A percentile compares a stretch with the other conserved stretches of the same genome.
phyloP scores from a whole-genome alignment of 2,797 vertebrate genomes.

The Natrix natrix region DNA sequence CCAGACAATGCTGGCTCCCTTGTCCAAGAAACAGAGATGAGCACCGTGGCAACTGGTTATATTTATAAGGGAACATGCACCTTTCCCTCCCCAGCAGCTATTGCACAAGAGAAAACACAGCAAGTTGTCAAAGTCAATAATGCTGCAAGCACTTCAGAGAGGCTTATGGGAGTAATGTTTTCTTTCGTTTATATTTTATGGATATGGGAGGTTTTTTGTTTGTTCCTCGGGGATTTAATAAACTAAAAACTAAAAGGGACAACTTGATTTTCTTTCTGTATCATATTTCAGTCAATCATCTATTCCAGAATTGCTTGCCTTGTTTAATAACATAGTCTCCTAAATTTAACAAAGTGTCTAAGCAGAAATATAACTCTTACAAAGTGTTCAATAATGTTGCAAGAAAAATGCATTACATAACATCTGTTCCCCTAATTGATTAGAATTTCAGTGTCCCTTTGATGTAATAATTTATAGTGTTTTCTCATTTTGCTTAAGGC shows the following conservation, averaged over 20 bases:
- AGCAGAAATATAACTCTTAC: background rate
- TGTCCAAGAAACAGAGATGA: no score
- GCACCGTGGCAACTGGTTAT: no score
- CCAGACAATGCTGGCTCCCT: no score
- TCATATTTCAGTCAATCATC: background rate
- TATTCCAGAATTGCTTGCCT: background rate
- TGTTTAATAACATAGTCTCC: background rate
- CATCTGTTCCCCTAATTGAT: background rate
- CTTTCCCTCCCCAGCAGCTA: background rate
- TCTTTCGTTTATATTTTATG: background rate
- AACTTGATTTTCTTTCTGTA: background rate
- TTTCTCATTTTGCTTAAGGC: constrained; percentile 62
- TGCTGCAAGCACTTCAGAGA: background rate
- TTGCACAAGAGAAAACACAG: background rate
- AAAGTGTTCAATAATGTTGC: background rate
- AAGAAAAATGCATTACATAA: background rate
- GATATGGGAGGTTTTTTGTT: background rate
- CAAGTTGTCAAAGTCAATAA: background rate
- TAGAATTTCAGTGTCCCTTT: constrained; percentile 25
- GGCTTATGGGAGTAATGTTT: background rate
- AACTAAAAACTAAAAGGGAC: background rate
- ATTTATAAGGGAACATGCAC: background rate
- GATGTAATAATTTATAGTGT: background rate
- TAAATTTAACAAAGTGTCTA: background rate
- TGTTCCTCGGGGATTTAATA: background rate